Percentiles rank a stretch among this genome's conserved stretches.
phyloP scores from a whole-genome alignment of 23 tunicate genomes.

The Corella eumyota region DNA sequence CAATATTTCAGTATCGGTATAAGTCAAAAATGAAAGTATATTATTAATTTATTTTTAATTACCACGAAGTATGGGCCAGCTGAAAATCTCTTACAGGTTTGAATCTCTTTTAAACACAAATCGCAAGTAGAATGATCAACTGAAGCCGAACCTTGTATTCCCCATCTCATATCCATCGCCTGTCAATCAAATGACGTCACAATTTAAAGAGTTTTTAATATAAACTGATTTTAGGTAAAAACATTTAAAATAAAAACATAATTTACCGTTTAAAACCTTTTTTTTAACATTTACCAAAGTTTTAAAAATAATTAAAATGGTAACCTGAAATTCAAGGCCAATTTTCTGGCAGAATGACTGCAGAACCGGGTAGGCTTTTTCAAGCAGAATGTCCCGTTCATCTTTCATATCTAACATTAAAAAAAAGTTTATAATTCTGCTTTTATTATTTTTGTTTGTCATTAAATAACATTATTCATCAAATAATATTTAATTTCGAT shows the following conservation, averaged over 20 bases:
- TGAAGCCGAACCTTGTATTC: slow-evolving; percentile 65
- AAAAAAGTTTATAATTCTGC: background rate
- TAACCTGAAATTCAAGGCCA: slow-evolving; percentile 76
- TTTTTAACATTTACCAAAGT: background rate
- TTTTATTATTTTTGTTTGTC: background rate
- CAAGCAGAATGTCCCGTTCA: slow-evolving; percentile 50
- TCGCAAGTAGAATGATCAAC: slow-evolving; percentile 76
- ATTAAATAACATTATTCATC: background rate
- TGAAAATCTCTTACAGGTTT: slow-evolving; percentile 59
- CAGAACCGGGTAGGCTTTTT: slow-evolving; percentile 66
- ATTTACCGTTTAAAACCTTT: background rate
- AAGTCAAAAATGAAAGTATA: no score
- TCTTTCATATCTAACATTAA: slow-evolving; percentile 41
- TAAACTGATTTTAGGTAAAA: background rate
- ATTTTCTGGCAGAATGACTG: slow-evolving; percentile 51
- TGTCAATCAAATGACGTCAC: background rate
- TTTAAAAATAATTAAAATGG: background rate
- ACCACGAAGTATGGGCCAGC: slow-evolving; percentile 85
- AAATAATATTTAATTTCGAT: background rate
- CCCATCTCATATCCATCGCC: slow-evolving; percentile 95
- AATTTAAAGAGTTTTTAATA: background rate
- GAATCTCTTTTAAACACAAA: slow-evolving; percentile 55
- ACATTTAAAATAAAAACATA: no score
- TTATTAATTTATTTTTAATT: no score
- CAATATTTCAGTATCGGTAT: no score